Evolutionary conservation across 2,113 vertebrate genomes (phyloP).

Genomic region (Pitta sordida): DNA sequence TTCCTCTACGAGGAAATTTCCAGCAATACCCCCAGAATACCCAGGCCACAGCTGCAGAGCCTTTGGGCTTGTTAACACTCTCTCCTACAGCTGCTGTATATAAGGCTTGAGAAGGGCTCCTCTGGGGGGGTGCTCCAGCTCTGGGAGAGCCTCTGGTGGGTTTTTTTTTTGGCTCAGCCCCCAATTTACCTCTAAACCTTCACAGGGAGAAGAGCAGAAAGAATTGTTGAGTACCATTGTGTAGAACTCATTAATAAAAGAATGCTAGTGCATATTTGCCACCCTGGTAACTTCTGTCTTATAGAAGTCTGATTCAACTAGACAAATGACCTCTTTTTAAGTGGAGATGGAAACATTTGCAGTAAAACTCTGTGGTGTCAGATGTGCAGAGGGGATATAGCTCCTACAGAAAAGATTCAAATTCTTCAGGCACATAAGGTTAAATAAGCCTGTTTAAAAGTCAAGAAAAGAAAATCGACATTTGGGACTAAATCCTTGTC

Average conservation of each 20-base stretch:
- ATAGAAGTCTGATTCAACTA: conserved; percentile 34
- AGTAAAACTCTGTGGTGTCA: conserved; percentile 29
- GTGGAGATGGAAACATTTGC: conserved; percentile 46
- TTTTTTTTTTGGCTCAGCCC: too few relatives aligned
- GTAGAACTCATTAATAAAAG: conserved; percentile 58
- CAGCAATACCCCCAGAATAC: too few relatives aligned
- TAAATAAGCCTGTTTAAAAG: conserved; percentile 65
- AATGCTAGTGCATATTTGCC: conserved; percentile 11
- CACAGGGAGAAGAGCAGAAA: background rate
- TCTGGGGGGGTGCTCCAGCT: too few relatives aligned
- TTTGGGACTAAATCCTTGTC: background rate
- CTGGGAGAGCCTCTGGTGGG: too few relatives aligned
- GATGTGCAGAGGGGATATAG: background rate
- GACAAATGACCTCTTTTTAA: conserved; percentile 57
- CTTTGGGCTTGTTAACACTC: too few relatives aligned
- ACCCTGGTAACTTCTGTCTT: conserved; percentile 17
- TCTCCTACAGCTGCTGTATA: too few relatives aligned
- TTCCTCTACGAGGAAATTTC: too few relatives aligned
- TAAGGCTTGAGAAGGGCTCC: too few relatives aligned
- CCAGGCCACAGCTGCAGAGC: too few relatives aligned
- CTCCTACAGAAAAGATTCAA: conserved; percentile 31
- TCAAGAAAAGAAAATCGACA: background rate
- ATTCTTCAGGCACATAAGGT: conserved; percentile 56
- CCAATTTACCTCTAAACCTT: too few relatives aligned
- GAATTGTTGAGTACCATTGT: conserved; percentile 10